Base-by-base conservation (phyloP, 1,140 invertebrate genomes). In the Macrotrachela quadricornifera region DNA sequence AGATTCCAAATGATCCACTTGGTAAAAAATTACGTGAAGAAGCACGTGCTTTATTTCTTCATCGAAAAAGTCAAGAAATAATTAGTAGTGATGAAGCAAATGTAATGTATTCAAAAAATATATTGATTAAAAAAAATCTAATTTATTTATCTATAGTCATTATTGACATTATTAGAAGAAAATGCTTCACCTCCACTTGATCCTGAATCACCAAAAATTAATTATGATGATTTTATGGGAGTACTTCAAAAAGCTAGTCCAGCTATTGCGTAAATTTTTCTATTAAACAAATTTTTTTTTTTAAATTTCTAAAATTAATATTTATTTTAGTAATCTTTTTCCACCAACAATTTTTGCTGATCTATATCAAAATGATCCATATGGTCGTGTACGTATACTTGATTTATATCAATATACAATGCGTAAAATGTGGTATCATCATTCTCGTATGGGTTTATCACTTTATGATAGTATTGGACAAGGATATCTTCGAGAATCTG, bases 401-500 rank as follows among this genome's bases (percentile, higher is more conserved):
- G 80, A 83, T 10, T 74, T 94, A 44, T 92, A 91, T 64, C 91
- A 91, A 62, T 94, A 92, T 67, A 80, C 87, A 0, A 91, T 94
- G 84, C 74, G 83, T 16, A 85, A 90, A 68, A 81, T 87, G 6
- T 92, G 86, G 85, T 68, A 90, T 10, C 80, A 85, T 62, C 86
- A 94, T 67, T 91, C 85, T 1, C 73, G 86, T 62, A 85, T 94
- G 57, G 85, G 84, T 0, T 71, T 94, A 9, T 88, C 85, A 0
- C 70, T 92, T 9, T 94, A 91, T 67, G 90, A 96, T 73, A 79
- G 82, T 9, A 80, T 80, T 14, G 90, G 88, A 0, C 81, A 86
- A 62, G 88, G 90, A 15, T 92, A 83, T 68, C 73, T 94, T 0
- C 78, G 80, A 57, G 86, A 92, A 75, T 65, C 63, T 58, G 21